Evolutionary conservation across 2,888 invertebrate genomes (phyloP).

Genomic region (Ornithoptera priamus): DNA sequence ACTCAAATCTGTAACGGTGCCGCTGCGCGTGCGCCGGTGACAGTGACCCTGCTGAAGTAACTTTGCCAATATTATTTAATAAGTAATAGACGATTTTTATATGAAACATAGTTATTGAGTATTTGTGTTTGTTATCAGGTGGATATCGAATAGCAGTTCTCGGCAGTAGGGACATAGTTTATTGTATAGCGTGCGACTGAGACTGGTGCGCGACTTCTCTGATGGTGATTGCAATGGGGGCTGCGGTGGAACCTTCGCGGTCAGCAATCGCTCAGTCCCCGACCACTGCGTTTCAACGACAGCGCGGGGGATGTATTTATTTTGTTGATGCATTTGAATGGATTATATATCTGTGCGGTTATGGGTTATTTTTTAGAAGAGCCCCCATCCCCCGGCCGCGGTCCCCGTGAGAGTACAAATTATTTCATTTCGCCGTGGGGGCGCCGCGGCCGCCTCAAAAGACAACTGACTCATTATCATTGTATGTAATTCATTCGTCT

Average conservation of each 20-base stretch:
- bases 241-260: too few species aligned
- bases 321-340: conserved; percentile 78
- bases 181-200: background rate
- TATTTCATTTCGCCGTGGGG: conserved; percentile 36
- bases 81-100: conserved; percentile 33
- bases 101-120: conserved; percentile 51
- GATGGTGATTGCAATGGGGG: too few species aligned
- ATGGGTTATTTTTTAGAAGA: conserved; percentile 50
- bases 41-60: background rate
- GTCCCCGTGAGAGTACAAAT: too few species aligned
- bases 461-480: conserved; percentile 27
- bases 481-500: conserved; percentile 38
- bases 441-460: too few species aligned
- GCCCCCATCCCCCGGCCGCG: too few species aligned
- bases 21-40: too few species aligned
- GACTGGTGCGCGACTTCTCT: background rate
- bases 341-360: conserved; percentile 69
- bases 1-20: conserved; percentile 53
- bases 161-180: conserved; percentile 49
- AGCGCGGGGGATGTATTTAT: conserved; percentile 48
- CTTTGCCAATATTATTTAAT: conserved; percentile 39
- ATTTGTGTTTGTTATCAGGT: conserved; percentile 66
- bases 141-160: conserved; percentile 44
- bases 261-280: too few species aligned
- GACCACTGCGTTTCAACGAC: too few species aligned